Evolutionary conservation across 2,113 vertebrate genomes (phyloP), one percentile per base, ranked within the genome.

Genomic region (Cebidichthys violaceus): DNA sequence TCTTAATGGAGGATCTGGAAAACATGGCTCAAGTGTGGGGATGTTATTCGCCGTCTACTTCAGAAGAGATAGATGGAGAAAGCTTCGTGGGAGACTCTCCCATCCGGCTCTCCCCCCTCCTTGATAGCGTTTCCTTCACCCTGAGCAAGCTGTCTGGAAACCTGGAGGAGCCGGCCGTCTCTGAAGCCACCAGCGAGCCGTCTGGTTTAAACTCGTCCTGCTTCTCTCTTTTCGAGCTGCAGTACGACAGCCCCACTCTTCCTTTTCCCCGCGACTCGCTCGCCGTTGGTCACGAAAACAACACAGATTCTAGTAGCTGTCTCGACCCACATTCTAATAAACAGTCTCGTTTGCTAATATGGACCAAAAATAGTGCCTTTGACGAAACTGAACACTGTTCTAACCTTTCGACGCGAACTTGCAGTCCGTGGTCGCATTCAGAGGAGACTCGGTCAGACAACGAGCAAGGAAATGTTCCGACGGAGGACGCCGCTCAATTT

Each of bases 331-430:
- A 97, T 94, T 96, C 97, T 91, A 97, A 97, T 95, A 99, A 97
- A 94, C 97, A 98, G 96, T 99, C 98, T 94, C 97, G 98, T 94
- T 97, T 99, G 96, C 96, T 99, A 92, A 99, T 99, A 96, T 99
- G 98, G 98, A 99, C 98, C 98, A 99, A 98, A 99, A 99, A 99
- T 97, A 99, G 98, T 99, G 98, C 98, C 98, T 99, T 99, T 96
- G 98, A 99, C 90, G 98, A 99, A 96, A 98, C 97, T 65, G 98
- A 99, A 97, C 97, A 99, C 94, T 99, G 98, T 97, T 99, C 98
- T 87, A 99, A 98, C 94, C 96, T 99, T 94, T 99, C 98, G 90
- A 99, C 98, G 1, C 96, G 98, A 95, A 99, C 98, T 74, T 99
- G 98, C 95, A 99, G 98, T 93, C 98, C 98, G 6, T 99, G 98